phyloP scores from a whole-genome alignment of 2,888 invertebrate species.

The Aporophyla nigra region DNA sequence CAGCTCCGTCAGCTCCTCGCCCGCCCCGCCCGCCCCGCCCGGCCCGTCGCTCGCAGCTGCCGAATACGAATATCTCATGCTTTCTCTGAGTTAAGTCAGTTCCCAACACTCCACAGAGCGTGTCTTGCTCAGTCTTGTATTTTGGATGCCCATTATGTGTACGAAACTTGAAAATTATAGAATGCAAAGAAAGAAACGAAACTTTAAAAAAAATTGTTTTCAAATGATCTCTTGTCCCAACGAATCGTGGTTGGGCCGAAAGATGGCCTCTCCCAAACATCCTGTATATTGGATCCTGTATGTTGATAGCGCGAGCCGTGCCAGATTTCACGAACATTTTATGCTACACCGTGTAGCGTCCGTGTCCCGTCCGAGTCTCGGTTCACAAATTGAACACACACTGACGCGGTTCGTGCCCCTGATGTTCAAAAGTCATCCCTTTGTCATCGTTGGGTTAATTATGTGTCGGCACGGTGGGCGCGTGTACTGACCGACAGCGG shows the following conservation, averaged over 20 bases:
- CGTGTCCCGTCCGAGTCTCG: not conserved
- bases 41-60: slow-evolving; percentile 19
- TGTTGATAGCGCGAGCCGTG: not conserved
- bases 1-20: slow-evolving; percentile 53
- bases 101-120: not conserved
- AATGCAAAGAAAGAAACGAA: too few relatives aligned
- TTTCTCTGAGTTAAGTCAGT: not conserved
- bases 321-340: not conserved
- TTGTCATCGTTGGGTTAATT: not conserved
- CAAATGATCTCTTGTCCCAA: not conserved
- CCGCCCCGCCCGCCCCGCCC: slow-evolving; percentile 59
- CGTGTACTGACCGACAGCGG: slow-evolving; percentile 20
- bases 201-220: not conserved
- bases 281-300: not conserved
- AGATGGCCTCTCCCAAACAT: not conserved
- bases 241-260: not conserved
- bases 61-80: too few relatives aligned
- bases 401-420: not conserved
- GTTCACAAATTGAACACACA: not conserved
- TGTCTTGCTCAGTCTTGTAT: not conserved
- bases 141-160: not conserved
- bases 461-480: not conserved
- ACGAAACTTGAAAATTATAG: not conserved
- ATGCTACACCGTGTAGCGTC: not conserved
- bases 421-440: not conserved